These are phyloP conservation scores for Calliphora vicina DNA, from an alignment of 1,140 invertebrate genomes.

Conservation along the genomic window DNA sequence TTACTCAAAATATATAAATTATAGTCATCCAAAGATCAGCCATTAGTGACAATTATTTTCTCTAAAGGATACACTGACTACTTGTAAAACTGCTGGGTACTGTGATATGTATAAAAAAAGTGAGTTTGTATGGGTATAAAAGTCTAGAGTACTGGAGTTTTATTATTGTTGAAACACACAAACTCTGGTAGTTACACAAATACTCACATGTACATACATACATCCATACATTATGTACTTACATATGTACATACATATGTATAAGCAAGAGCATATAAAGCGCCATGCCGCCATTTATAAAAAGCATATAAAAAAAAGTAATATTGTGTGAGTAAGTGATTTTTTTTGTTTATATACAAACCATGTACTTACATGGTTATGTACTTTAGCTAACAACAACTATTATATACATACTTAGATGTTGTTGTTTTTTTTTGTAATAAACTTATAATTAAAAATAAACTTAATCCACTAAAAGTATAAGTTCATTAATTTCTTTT, in stretches of 20 bases:
- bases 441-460: too few relatives aligned
- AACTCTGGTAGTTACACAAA: not conserved
- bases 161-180: not conserved
- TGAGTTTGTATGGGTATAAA: not conserved
- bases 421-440: too few relatives aligned
- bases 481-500: too few relatives aligned
- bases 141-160: not conserved
- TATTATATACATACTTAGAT: too few relatives aligned
- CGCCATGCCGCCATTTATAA: constrained; percentile 3
- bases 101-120: not conserved
- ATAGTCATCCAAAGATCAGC: too few relatives aligned
- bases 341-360: not conserved
- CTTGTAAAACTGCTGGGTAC: too few relatives aligned
- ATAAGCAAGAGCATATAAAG: not conserved
- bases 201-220: not conserved
- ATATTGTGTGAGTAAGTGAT: not conserved
- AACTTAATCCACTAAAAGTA: too few relatives aligned
- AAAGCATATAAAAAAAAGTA: not conserved
- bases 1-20: too few relatives aligned
- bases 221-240: not conserved
- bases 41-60: too few relatives aligned
- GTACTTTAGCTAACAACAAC: too few relatives aligned
- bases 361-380: not conserved
- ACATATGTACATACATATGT: not conserved
- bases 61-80: too few relatives aligned